Percentiles rank a stretch among this genome's conserved stretches.
Conservation (phyloP, 2,113 vertebrate species). For the Pagrus major region DNA sequence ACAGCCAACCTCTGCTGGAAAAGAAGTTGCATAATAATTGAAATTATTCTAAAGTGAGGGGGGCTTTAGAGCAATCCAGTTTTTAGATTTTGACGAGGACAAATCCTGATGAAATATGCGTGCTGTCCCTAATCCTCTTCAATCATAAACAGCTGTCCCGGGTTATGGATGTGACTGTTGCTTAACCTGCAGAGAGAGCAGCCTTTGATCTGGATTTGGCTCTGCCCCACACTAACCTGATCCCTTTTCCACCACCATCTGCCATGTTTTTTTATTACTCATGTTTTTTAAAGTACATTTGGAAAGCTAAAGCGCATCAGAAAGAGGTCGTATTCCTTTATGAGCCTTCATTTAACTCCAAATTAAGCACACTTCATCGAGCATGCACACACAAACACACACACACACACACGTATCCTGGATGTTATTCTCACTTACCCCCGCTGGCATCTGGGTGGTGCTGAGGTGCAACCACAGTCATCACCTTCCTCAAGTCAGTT, state of each 20-base stretch:
- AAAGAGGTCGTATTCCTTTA: constrained; percentile 3
- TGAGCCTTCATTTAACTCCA: constrained; percentile 6
- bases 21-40: constrained; percentile 70
- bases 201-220: constrained; percentile 79
- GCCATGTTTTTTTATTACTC: constrained; percentile 62
- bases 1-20: constrained; percentile 55
- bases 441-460: background rate
- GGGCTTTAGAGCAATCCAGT: constrained; percentile 71
- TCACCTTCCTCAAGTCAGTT: background rate
- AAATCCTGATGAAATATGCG: constrained; percentile 81
- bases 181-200: constrained; percentile 71
- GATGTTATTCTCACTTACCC: background rate
- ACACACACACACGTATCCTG: background rate
- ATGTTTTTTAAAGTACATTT: constrained; percentile 59
- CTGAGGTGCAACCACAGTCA: background rate
- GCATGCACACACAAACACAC: background rate
- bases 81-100: constrained; percentile 64
- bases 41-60: constrained; percentile 71
- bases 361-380: constrained; percentile 1
- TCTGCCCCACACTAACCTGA: constrained; percentile 54
- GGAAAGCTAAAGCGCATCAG: constrained; percentile 24
- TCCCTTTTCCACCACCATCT: constrained; percentile 75
- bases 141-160: constrained; percentile 80
- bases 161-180: constrained; percentile 74
- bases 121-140: constrained; percentile 74